Evolutionary conservation across 2,888 invertebrate genomes (phyloP).

Genomic region (Clivina fossor): DNA sequence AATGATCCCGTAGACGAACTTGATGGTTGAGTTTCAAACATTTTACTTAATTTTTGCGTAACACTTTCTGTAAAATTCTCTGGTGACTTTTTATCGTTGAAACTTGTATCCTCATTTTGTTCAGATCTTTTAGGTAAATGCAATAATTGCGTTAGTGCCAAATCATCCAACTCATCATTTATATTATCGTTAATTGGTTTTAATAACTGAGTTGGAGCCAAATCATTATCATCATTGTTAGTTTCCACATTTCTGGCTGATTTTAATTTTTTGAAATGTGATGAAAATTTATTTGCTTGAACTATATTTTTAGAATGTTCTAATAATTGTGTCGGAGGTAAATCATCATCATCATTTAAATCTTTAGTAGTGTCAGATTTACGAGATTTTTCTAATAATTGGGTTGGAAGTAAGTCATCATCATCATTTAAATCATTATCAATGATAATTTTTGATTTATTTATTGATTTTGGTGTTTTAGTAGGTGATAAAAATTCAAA

Average conservation of each 20-base stretch:
- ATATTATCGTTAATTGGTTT: constrained; percentile 1
- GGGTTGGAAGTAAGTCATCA: constrained; percentile 15
- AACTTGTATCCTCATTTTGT: too few relatives aligned
- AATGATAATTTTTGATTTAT: too few relatives aligned
- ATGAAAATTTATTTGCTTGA: background rate
- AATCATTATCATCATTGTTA: constrained; percentile 29
- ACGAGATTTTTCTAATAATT: constrained; percentile 2
- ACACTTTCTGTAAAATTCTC: too few relatives aligned
- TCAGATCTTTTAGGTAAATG: too few relatives aligned
- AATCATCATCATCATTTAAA: constrained; percentile 21
- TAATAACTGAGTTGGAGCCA: constrained; percentile 35
- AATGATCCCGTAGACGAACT: too few relatives aligned
- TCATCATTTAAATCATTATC: too few relatives aligned
- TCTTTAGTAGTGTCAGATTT: constrained; percentile 35
- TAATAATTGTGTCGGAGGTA: constrained; percentile 31
- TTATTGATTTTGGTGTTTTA: background rate
- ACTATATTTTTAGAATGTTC: background rate
- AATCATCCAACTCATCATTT: too few relatives aligned
- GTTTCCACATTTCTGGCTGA: background rate
- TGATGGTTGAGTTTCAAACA: too few relatives aligned
- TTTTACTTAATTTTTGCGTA: too few relatives aligned
- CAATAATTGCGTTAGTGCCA: too few relatives aligned
- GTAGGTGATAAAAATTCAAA: background rate
- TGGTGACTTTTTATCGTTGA: too few relatives aligned
- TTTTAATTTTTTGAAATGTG: background rate